A percentile compares a stretch with the other conserved stretches of the same genome.
These are phyloP conservation scores for Drosophila parvula DNA, from an alignment of 1,140 invertebrate genomes.

Conservation along the genomic window DNA sequence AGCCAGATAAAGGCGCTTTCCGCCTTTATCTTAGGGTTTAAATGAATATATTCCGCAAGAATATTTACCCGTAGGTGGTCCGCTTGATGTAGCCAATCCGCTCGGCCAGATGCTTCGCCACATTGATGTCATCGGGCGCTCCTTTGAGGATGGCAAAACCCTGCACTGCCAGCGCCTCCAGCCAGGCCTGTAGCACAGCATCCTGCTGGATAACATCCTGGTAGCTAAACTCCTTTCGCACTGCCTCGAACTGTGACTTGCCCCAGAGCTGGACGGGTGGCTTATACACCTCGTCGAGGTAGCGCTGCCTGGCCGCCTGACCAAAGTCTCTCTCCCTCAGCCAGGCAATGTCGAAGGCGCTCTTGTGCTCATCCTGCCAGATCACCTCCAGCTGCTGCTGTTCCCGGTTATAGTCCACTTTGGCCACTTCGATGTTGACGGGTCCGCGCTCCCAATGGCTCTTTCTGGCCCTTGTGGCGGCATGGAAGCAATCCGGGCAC, in stretches of 20 bases:
- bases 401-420: slow-evolving; percentile 42
- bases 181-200: slow-evolving; percentile 85
- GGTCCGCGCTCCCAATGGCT: slow-evolving; percentile 68
- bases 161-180: slow-evolving; percentile 86
- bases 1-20: slow-evolving; percentile 13
- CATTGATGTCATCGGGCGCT: slow-evolving; percentile 85
- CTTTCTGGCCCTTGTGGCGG: slow-evolving; percentile 86
- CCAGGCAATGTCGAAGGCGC: slow-evolving; percentile 85
- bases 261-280: slow-evolving; percentile 85
- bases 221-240: slow-evolving; percentile 85
- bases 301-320: slow-evolving; percentile 84
- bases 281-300: slow-evolving; percentile 85
- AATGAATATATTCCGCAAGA: too few relatives aligned
- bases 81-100: slow-evolving; percentile 87
- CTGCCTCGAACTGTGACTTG: slow-evolving; percentile 84
- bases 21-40: too few relatives aligned
- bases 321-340: slow-evolving; percentile 86
- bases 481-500: slow-evolving; percentile 87
- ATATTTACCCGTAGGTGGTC: slow-evolving; percentile 87
- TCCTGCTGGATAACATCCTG: slow-evolving; percentile 84
- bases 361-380: slow-evolving; percentile 87
- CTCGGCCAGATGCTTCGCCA: slow-evolving; percentile 85
- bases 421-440: slow-evolving; percentile 7
- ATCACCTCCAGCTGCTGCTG: slow-evolving; percentile 82
- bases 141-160: slow-evolving; percentile 87